A percentile compares a stretch with the other conserved stretches of the same genome.
Conservation (phyloP, 64 coral and sea anemone genomes). For the Montipora sp. region DNA sequence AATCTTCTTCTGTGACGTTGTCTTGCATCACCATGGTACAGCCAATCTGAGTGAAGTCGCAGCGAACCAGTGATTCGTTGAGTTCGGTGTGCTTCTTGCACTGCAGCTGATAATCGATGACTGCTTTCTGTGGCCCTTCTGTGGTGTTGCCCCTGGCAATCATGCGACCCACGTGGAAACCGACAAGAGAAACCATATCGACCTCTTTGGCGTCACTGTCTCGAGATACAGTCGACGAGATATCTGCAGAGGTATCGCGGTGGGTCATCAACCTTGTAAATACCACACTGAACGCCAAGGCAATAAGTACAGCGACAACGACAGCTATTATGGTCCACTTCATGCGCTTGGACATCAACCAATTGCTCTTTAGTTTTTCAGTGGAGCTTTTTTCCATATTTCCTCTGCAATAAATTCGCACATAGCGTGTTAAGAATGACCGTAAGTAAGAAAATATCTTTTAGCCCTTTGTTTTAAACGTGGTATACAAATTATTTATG, state of each 20-base stretch:
- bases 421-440: no score
- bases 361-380: constrained; percentile 1
- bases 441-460: no score
- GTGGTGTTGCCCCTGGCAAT: constrained; percentile 44
- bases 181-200: constrained; percentile 36
- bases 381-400: constrained; percentile 36
- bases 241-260: no score
- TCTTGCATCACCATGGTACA: constrained; percentile 54
- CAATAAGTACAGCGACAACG: background rate
- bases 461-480: no score
- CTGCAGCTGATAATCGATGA: constrained; percentile 52
- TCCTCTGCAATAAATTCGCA: no score
- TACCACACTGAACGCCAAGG: background rate
- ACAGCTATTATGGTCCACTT: background rate
- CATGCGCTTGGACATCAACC: constrained; percentile 8
- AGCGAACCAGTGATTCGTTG: constrained; percentile 28
- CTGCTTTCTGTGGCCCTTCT: constrained; percentile 41
- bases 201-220: constrained; percentile 27
- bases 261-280: background rate
- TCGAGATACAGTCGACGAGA: background rate
- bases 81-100: constrained; percentile 23
- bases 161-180: constrained; percentile 59
- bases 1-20: constrained; percentile 32
- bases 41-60: constrained; percentile 54
- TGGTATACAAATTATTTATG: no score